Conservation (phyloP, 2,797 vertebrate species). For the Microhierax caerulescens region DNA sequence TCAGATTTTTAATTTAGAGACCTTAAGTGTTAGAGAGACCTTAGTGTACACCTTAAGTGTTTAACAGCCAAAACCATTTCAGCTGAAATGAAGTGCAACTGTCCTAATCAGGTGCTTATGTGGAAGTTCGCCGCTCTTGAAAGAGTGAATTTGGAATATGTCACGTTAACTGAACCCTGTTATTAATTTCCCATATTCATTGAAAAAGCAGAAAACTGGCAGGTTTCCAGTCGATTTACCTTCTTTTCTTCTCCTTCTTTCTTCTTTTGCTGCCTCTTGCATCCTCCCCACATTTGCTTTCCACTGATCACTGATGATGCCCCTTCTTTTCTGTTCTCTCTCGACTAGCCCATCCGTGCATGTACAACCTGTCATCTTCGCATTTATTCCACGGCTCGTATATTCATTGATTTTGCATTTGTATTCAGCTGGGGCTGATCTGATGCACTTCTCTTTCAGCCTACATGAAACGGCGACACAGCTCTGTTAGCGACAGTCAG, state of each 20-base stretch:
- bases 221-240: not conserved
- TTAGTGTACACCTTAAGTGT: not conserved
- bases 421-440: not conserved
- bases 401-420: not conserved
- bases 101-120: not conserved
- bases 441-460: conserved; percentile 71
- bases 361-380: fast-evolving
- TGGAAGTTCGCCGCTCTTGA: not conserved
- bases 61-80: not conserved
- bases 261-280: not conserved
- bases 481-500: conserved; percentile 91
- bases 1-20: not conserved
- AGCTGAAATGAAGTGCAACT: not conserved
- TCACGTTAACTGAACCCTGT: not conserved
- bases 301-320: not conserved
- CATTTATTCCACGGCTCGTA: not conserved
- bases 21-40: not conserved
- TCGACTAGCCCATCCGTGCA: not conserved
- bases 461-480: conserved; percentile 95
- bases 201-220: not conserved
- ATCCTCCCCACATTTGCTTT: not conserved
- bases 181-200: not conserved
- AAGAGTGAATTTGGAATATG: not conserved
- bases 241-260: not conserved
- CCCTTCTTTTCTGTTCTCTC: not conserved